Base-by-base conservation (phyloP, 2,797 vertebrate genomes). In the Leptoclinus maculatus region DNA sequence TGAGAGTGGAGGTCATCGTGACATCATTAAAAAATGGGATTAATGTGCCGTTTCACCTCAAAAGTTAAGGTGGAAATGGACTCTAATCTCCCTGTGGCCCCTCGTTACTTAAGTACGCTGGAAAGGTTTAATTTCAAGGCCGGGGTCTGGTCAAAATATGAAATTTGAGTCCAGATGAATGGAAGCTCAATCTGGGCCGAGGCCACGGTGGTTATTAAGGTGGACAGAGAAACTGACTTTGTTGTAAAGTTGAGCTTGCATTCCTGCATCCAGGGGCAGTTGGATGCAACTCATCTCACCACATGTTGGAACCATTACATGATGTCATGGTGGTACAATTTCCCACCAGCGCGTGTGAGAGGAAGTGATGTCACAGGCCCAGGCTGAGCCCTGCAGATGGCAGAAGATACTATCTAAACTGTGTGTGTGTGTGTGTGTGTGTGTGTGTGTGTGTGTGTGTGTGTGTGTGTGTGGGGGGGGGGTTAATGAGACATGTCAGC, bases 301-400 rank as follows among this genome's bases (percentile, higher is more conserved):
- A 91, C 94, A 94, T 92, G 92, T 73, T 93, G 92, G 76, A 94
- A 71, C 77, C 80, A 93, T 94, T 93, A 94, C 78, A 92, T 93
- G 92, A 93, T 91, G 90, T 93, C 91, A 94, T 89, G 85, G 79
- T 87, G 85, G 88, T 92, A 88, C 82, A 71, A 90, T 93, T 93
- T 92, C 91, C 92, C 92, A 93, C 87, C 89, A 91, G 76, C 32
- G 81, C 83, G 85, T 85, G 82, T 69, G 87, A 87, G 87, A 91
- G 92, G 92, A 94, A 93, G 89, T 92, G 88, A 94, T 87, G 89
- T 92, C 90, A 93, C 79, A 62, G 71, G 47, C 69, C 66, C 59
- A 32, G 86, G 34, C 66, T 76, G 80, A 87, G 83, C 68, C 73
- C 57, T 79, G 82, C 88, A 93, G 90, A 93, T 93, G 88, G 82